Conservation (phyloP, 1,140 invertebrate genomes). For the Aphelenchoides avenae region DNA sequence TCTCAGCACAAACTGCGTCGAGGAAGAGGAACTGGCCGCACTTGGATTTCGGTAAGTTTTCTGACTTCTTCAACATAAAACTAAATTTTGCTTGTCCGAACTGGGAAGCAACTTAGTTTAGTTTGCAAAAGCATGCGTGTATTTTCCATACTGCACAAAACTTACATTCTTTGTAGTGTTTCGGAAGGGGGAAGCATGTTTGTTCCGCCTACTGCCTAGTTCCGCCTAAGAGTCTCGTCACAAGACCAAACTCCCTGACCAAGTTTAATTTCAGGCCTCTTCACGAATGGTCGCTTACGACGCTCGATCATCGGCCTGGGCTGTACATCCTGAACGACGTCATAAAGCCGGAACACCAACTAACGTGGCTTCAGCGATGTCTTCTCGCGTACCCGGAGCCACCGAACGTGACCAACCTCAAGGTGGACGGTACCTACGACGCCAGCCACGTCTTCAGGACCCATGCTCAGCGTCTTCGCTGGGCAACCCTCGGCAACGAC, state of each 20-base stretch:
- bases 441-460: conserved; percentile 20
- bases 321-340: conserved; percentile 30
- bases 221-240: too few relatives aligned
- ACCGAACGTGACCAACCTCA: conserved; percentile 54
- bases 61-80: conserved; percentile 3
- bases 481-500: conserved; percentile 60
- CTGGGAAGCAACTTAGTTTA: too few relatives aligned
- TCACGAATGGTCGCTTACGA: conserved; percentile 36
- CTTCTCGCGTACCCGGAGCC: conserved; percentile 46
- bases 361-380: conserved; percentile 39
- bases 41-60: too few relatives aligned
- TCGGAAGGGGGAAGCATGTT: conserved; percentile 12
- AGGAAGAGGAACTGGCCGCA: too few relatives aligned
- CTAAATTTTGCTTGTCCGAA: conserved; percentile 9
- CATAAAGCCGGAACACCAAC: conserved; percentile 22
- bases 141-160: background rate
- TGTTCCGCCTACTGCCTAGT: too few relatives aligned
- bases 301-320: conserved; percentile 31
- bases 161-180: conserved; percentile 9
- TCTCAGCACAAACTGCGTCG: too few relatives aligned
- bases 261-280: conserved; percentile 40
- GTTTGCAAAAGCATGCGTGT: conserved; percentile 3
- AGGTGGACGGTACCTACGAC: conserved; percentile 26
- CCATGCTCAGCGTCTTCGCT: conserved; percentile 32
- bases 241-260: too few relatives aligned